Evolutionary conservation across 2,113 vertebrate genomes (phyloP), one percentile per base, ranked within the genome.

Genomic region (Corydoras sp.): DNA sequence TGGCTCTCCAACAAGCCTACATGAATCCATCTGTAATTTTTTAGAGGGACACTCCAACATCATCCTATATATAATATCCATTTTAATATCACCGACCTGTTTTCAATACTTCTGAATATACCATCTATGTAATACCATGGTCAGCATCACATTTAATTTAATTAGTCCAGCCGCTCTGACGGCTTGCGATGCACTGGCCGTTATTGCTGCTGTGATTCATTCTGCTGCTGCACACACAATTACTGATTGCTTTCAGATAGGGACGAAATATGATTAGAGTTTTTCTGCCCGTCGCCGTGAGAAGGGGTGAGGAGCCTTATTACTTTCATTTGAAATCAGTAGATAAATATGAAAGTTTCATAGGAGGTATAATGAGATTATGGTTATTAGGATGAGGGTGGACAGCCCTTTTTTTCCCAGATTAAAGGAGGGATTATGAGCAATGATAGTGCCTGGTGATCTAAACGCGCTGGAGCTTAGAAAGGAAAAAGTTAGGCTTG

Each of bases 201-300:
- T 90, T 87, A 92, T 93, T 93, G 92, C 93, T 88, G 88, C 90
- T 91, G 88, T 87, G 90, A 90, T 91, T 74, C 48, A 69, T 72
- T 72, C 90, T 89, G 90, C 90, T 89, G 91, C 90, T 86, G 73
- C 87, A 90, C 92, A 91, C 92, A 91, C 93, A 94, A 94, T 94
- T 93, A 94, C 92, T 93, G 92, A 93, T 94, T 92, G 92, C 93
- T 93, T 94, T 93, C 92, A 93, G 93, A 94, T 94, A 94, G 91
- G 90, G 88, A 18, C 90, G 92, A 93, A 94, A 94, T 94, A 93
- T 94, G 92, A 94, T 94, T 94, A 94, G 91, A 92, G 90, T 73
- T 79, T 71, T 43, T 62, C 50, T 76, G 62, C 54, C 62, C 49
- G 54, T 61, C 54, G 73, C 51, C 54, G 54, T 48, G 67, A 73